Base-by-base conservation (phyloP, 1,140 invertebrate genomes). In the Hesperophylax magnus region DNA sequence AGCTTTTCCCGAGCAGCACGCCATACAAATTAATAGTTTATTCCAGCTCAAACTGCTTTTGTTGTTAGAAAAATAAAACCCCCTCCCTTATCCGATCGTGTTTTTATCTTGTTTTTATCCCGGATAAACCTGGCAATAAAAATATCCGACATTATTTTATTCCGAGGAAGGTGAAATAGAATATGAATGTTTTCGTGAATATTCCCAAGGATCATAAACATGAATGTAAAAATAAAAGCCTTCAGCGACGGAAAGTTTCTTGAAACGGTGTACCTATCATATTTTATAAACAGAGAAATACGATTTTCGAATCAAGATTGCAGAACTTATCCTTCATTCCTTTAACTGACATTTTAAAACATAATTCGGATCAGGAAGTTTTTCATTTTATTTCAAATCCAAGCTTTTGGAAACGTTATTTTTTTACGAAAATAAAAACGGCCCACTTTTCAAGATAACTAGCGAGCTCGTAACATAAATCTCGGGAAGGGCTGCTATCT, bases 11-110 rank as follows among this genome's bases (percentile, higher is more conserved):
- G 17, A 22, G 53, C 18, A 24, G n/a, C 72, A 67, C 60, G 61
- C 74, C 31, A 67, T 52, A 74, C 1, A 75, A 76, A 81, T 81
- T 81, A 76, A 56, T 76, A 52, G 34, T 58, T 77, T 58, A 27
- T 54, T 77, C 52, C 47, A 27, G 31, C 47, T 80, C 47, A n/a
- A 34, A 27, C 18, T 75, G 39, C 47, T 11, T 72, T 52, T 47
- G 11, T 72, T 52, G 52, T 47, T 47, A 47, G 3, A 17, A 72
- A 67, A 72, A 72, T 52, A 53, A 72, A 72, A 72, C 69, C 53
- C 47, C 31, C 47, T 18, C 18, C 39, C 39, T 72, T 72, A 72
- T 72, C 69, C 69, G 69, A 72, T 72, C 69, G 47, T 53, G 69
- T 53, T 17, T 72, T 72, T 72, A 72, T 72, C 47, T 72, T 72